These are phyloP conservation scores for Ctenochaetus hawaiiensis DNA, from an alignment of 2,797 vertebrate genomes.

Conservation along the genomic window DNA sequence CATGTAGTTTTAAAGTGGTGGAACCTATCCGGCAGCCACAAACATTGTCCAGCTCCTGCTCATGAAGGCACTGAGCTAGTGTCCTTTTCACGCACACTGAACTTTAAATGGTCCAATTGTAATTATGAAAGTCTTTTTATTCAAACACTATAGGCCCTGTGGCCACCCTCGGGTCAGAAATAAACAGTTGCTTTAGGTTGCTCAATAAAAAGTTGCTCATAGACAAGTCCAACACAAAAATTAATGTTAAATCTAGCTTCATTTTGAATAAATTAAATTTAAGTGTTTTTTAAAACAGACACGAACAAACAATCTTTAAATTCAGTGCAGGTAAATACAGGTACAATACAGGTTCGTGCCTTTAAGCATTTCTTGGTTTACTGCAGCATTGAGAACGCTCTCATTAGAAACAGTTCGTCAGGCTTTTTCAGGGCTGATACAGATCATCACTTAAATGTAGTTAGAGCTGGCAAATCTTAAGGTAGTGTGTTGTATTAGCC, in stretches of 20 bases:
- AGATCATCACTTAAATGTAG: background rate
- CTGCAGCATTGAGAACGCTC: background rate
- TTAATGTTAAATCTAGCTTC: background rate
- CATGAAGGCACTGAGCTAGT: background rate
- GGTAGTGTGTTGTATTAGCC: too few relatives aligned
- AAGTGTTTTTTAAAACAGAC: background rate
- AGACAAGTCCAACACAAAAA: background rate
- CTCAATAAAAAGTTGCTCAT: too few relatives aligned
- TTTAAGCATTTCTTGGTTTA: background rate
- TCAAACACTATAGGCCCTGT: background rate
- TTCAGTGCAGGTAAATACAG: background rate
- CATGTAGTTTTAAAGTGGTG: slow-evolving; percentile 25
- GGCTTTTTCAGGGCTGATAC: too few relatives aligned
- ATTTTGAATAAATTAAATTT: background rate
- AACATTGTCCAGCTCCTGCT: background rate
- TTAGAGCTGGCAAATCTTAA: background rate
- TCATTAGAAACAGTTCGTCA: too few relatives aligned
- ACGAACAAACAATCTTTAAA: background rate
- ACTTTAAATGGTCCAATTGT: slow-evolving; percentile 8
- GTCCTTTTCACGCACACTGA: slow-evolving; percentile 15
- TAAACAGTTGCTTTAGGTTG: background rate
- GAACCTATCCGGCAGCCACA: slow-evolving; percentile 29
- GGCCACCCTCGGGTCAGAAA: background rate
- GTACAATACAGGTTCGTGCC: background rate
- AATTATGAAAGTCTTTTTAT: slow-evolving; percentile 18